phyloP scores from a whole-genome alignment of 2,113 vertebrate species.

The Vulpes vulpes region DNA sequence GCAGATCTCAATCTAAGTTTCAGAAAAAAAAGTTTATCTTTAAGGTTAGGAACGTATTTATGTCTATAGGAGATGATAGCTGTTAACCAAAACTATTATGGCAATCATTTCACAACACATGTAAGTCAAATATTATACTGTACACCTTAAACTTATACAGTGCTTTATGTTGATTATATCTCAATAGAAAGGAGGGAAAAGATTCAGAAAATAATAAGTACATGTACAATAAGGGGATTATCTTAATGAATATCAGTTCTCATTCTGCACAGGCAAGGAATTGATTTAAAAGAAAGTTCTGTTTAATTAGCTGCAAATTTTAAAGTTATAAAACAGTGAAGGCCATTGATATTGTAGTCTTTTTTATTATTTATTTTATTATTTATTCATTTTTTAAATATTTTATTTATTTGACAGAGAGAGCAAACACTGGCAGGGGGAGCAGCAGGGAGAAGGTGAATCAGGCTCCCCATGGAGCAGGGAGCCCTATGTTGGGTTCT shows the following conservation, averaged over 20 bases:
- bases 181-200: background rate
- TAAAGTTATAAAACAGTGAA: constrained; percentile 43
- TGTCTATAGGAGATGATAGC: background rate
- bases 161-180: background rate
- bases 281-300: background rate
- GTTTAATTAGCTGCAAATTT: background rate
- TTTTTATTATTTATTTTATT: background rate
- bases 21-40: background rate
- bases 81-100: background rate
- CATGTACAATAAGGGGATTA: background rate
- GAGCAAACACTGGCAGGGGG: too few species aligned
- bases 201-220: background rate
- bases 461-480: too few species aligned
- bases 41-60: background rate
- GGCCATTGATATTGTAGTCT: background rate
- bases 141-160: background rate
- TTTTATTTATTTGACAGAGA: too few species aligned
- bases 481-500: too few species aligned
- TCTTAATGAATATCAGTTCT: constrained; percentile 3
- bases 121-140: background rate
- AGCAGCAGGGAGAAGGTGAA: too few species aligned
- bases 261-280: background rate
- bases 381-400: too few species aligned
- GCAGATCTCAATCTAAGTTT: constrained; percentile 29
- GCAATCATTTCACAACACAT: background rate